phyloP scores from a whole-genome alignment of 2,888 invertebrate species.

The Bruchidius siliquastri region DNA sequence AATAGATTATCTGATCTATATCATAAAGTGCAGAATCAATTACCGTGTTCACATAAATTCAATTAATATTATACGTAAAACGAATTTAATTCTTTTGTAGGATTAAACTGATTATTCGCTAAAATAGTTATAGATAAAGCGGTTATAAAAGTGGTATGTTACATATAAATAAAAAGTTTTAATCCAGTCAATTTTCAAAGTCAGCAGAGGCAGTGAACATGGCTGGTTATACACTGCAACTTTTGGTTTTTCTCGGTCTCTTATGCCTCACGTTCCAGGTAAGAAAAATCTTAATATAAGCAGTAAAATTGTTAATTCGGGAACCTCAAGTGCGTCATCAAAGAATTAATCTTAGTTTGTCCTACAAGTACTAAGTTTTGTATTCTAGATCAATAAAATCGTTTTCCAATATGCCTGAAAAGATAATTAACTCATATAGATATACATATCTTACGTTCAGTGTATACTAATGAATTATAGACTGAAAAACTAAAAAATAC shows the following conservation, averaged over 20 bases:
- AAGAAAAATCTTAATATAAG: not conserved
- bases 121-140: not conserved
- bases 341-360: no score
- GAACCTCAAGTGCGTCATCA: no score
- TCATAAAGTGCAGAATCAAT: not conserved
- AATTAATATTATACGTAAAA: not conserved
- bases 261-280: not conserved
- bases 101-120: not conserved
- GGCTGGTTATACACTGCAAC: not conserved
- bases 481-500: no score
- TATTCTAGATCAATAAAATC: no score
- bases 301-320: no score
- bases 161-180: not conserved
- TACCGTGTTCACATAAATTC: no score
- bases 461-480: no score
- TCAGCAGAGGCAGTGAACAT: not conserved
- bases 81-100: not conserved
- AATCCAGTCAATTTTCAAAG: not conserved
- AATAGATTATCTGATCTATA: not conserved
- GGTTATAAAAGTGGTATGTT: not conserved
- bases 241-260: not conserved
- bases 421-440: no score
- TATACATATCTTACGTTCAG: no score
- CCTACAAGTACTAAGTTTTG: no score
- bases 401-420: no score